Evolutionary conservation across 2,797 vertebrate species (phyloP), one percentile per base, ranked within the genome.

Genomic region (Enteromius anoplus): DNA sequence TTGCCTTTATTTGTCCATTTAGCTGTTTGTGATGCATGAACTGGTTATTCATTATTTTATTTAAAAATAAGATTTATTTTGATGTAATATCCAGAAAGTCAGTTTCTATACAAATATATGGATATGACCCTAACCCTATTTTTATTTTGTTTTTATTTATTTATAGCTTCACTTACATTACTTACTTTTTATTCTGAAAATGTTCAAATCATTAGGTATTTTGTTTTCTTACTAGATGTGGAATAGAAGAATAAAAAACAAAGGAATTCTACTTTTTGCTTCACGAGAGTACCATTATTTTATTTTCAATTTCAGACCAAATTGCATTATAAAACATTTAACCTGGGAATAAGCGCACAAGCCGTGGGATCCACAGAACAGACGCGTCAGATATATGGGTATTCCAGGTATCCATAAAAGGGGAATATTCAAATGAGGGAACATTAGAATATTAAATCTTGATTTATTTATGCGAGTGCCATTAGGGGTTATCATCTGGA

Each of bases 391-490:
- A 87, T 86, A 87, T 78, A 71, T 49, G 69, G 77, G 34, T 73
- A 42, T 84, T 58, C 45, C 84, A 87, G 79, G 85, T 88, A 88
- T 40, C 62, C 66, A 65, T 77, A 85, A 80, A 71, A 58, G 4
- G 76, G 84, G 82, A 76, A 87, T 86, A 90, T 81, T 85, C 82
- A 86, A 83, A 86, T 85, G 79, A 72, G 78, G 55, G 60, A 5
- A 77, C 87, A 86, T 88, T 88, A 86, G 85, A 88, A 86, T 88
- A 88, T 88, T 88, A 88, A 86, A 88, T 85, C 86, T 88, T 88
- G 87, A 88, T 88, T 88, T 88, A 88, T 88, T 86, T 86, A 85
- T 81, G 80, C 68, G 83, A 71, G 79, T 82, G 87, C 85, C 85
- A 86, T 88, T 88, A 86, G 83, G 68, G 87, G 87, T 88, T 83